A percentile compares a stretch with the other conserved stretches of the same genome.
Conservation (phyloP, 2,113 vertebrate species). For the Hydrochoerus hydrochaeris region DNA sequence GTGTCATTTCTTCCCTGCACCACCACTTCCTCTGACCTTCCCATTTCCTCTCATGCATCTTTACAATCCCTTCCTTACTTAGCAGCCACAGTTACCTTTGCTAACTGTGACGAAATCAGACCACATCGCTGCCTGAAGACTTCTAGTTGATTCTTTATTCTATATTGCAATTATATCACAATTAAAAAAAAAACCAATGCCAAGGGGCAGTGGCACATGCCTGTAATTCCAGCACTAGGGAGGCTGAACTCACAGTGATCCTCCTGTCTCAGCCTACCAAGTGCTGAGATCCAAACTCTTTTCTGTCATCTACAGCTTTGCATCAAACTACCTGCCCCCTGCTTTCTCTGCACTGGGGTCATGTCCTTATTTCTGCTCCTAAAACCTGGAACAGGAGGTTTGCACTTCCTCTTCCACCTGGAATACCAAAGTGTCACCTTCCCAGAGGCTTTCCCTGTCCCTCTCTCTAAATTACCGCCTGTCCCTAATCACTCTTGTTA, state of each 20-base stretch:
- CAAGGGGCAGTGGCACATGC: not conserved
- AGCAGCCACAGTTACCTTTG: slow-evolving; percentile 18
- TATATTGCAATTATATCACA: not conserved
- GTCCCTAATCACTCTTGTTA: not conserved
- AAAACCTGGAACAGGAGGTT: not conserved
- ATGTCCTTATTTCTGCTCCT: slow-evolving; percentile 33
- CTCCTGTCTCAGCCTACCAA: not conserved
- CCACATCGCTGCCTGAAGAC: not conserved
- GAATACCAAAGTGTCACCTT: slow-evolving; percentile 33
- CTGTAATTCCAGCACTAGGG: not conserved
- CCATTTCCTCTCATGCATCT: not conserved
- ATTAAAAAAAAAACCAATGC: not conserved
- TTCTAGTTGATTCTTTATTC: not conserved
- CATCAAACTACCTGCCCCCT: not conserved
- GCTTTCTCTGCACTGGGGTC: not conserved
- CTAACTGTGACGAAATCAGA: not conserved
- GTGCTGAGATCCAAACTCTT: not conserved
- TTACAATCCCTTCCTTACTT: not conserved
- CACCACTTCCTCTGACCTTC: slow-evolving; percentile 12
- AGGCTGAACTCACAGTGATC: not conserved
- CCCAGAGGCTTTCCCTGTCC: slow-evolving; percentile 16
- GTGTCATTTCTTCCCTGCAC: slow-evolving; percentile 3
- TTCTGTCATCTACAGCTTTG: not conserved
- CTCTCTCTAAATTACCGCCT: not conserved
- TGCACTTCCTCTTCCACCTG: not conserved